phyloP scores from a whole-genome alignment of 1,140 invertebrate genomes.

The Tetraneura akinire region DNA sequence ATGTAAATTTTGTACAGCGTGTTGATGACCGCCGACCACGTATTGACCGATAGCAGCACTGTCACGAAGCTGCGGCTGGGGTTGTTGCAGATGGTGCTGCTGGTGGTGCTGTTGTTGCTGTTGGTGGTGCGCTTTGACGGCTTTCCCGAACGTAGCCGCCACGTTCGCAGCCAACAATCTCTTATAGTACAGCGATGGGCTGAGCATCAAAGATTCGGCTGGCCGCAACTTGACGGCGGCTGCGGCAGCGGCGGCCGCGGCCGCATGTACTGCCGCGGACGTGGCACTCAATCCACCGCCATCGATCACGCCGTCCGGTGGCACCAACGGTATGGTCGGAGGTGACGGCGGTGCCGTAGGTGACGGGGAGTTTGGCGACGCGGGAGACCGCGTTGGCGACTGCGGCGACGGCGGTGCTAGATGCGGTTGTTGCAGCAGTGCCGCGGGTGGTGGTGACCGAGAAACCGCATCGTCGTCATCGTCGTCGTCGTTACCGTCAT shows the following conservation, averaged over 20 bases:
- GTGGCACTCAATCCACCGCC: conserved; percentile 43
- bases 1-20: neutral
- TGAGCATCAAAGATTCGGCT: conserved; percentile 31
- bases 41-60: neutral
- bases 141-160: conserved; percentile 53
- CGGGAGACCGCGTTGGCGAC: conserved; percentile 21
- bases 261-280: conserved; percentile 55
- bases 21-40: neutral
- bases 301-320: conserved; percentile 22
- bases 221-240: conserved; percentile 55
- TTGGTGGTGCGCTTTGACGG: conserved; percentile 46
- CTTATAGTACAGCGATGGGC: conserved; percentile 55
- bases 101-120: conserved; percentile 26
- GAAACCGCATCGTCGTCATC: conserved; percentile 21
- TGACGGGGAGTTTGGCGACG: conserved; percentile 19
- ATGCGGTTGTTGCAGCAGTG: conserved; percentile 35
- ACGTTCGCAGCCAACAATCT: conserved; percentile 56
- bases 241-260: conserved; percentile 56
- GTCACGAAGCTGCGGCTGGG: neutral
- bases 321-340: conserved; percentile 29
- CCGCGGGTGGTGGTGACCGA: conserved; percentile 31
- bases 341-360: neutral
- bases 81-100: conserved; percentile 11
- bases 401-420: conserved; percentile 15
- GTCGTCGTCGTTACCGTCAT: neutral